phyloP scores from a whole-genome alignment of 2,797 vertebrate genomes.

The Pipistrellus pygmaeus region DNA sequence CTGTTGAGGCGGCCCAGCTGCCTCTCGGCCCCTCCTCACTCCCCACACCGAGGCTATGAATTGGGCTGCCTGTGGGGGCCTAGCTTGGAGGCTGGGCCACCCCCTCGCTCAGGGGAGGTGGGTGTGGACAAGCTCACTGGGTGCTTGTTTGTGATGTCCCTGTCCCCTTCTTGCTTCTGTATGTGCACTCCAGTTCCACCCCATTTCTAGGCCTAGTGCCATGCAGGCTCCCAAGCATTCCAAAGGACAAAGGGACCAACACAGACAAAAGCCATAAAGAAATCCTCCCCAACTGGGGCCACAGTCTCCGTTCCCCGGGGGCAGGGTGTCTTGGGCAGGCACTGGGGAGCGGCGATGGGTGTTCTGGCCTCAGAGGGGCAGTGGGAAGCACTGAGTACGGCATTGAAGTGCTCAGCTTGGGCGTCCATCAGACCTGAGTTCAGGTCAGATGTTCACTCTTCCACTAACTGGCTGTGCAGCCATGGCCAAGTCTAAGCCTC shows the following conservation, averaged over 20 bases:
- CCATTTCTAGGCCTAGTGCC: background rate
- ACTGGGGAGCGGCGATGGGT: background rate
- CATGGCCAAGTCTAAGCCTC: background rate
- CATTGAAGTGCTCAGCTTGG: background rate
- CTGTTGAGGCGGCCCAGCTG: background rate
- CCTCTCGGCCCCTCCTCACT: background rate
- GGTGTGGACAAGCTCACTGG: background rate
- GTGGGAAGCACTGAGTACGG: background rate
- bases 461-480: background rate
- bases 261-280: background rate
- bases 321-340: background rate
- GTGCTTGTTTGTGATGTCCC: background rate
- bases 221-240: background rate
- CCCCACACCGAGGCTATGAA: background rate
- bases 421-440: background rate
- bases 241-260: background rate
- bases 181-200: background rate
- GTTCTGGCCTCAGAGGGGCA: background rate
- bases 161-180: background rate
- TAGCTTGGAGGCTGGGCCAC: background rate
- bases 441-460: background rate
- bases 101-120: accelerated
- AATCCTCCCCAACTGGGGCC: background rate
- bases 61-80: background rate
- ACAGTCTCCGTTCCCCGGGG: background rate